Conservation (phyloP, 2,113 vertebrate species). For the Sander vitreus region DNA sequence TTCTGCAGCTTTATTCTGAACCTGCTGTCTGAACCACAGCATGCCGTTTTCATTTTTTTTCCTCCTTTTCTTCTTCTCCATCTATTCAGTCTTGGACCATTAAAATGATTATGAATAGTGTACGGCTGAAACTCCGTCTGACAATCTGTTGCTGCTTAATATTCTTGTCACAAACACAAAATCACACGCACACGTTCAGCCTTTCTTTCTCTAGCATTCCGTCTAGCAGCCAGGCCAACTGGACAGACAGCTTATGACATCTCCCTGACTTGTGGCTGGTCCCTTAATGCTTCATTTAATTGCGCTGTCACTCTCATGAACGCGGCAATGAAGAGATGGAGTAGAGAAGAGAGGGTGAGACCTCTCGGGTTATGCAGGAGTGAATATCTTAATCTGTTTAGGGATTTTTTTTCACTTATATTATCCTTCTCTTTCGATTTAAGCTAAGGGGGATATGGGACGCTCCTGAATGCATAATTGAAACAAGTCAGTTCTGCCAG, state of each 20-base stretch:
- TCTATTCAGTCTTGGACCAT: slow-evolving; percentile 45
- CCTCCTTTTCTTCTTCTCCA: slow-evolving; percentile 16
- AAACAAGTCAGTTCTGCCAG: slow-evolving; percentile 17
- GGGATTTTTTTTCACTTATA: slow-evolving; percentile 1
- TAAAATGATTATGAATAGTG: slow-evolving; percentile 57
- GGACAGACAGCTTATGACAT: slow-evolving; percentile 65
- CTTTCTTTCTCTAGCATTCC: slow-evolving; percentile 8
- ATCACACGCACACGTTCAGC: not conserved
- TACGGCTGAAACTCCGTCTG: slow-evolving; percentile 48
- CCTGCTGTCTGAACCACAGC: slow-evolving; percentile 6
- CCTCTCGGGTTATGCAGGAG: slow-evolving; percentile 27
- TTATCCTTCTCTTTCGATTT: slow-evolving; percentile 43
- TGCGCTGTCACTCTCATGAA: slow-evolving; percentile 70
- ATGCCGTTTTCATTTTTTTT: slow-evolving; percentile 1
- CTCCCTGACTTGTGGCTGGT: slow-evolving; percentile 59
- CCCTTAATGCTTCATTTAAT: slow-evolving; percentile 72
- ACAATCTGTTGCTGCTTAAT: slow-evolving; percentile 57
- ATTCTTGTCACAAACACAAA: slow-evolving; percentile 55
- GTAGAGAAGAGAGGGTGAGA: slow-evolving; percentile 15
- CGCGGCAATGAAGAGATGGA: slow-evolving; percentile 37
- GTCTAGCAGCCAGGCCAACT: slow-evolving; percentile 29
- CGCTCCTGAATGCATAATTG: slow-evolving; percentile 38
- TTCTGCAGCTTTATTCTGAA: not conserved
- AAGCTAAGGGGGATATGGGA: slow-evolving; percentile 17
- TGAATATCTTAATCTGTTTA: slow-evolving; percentile 19